Conservation (phyloP, 2,113 vertebrate genomes). For the Brachyhypopomus occidentalis region DNA sequence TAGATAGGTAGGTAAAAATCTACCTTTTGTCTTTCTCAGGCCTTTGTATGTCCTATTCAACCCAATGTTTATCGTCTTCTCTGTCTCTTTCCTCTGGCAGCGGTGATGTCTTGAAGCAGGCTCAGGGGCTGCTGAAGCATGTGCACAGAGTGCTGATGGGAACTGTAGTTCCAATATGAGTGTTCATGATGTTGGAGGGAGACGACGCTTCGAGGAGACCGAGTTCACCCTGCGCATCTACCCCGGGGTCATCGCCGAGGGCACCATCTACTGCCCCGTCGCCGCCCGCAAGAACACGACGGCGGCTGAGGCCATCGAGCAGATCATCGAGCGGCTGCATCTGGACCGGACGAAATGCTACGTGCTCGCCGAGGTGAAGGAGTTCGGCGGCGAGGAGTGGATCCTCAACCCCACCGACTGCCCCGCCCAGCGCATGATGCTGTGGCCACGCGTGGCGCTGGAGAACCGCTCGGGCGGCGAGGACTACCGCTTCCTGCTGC, state of each 20-base stretch:
- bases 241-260: constrained; percentile 90
- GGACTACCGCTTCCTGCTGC: constrained; percentile 93
- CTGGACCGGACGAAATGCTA: constrained; percentile 94
- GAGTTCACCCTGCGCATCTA: constrained; percentile 94
- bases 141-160: constrained; percentile 84
- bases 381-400: constrained; percentile 98
- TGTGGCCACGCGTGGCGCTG: constrained; percentile 94
- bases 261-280: constrained; percentile 95
- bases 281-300: constrained; percentile 90
- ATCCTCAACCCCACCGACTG: constrained; percentile 97
- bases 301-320: constrained; percentile 92
- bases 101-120: constrained; percentile 77
- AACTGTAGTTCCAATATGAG: constrained; percentile 90
- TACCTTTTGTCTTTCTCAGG: neutral
- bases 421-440: constrained; percentile 97
- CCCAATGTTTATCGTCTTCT: neutral
- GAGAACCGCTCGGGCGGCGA: constrained; percentile 91
- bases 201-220: constrained; percentile 93
- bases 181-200: constrained; percentile 91
- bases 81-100: constrained; percentile 63
- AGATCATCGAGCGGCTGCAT: constrained; percentile 85
- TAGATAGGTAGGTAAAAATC: neutral
- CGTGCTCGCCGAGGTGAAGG: constrained; percentile 95
- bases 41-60: neutral
- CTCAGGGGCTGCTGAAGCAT: constrained; percentile 69